Conservation (phyloP, 2,888 invertebrate genomes). For the Apomyelois bistriatella region DNA sequence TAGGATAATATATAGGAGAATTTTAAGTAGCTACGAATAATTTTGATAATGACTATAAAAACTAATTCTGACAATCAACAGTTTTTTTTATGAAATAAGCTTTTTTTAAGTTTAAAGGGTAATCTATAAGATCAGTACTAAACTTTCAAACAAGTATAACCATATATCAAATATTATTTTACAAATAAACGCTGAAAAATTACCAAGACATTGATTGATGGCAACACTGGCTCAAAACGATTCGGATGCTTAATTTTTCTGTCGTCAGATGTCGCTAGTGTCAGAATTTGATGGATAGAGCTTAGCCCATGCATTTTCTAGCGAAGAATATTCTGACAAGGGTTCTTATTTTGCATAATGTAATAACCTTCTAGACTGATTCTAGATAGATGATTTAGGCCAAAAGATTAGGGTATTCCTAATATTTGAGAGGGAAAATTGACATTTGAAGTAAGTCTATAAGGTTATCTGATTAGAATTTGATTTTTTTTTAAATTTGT, state of each 20-base stretch:
- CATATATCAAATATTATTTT: neutral
- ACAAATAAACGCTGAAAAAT: conserved; percentile 66
- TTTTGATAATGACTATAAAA: no score
- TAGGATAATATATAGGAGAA: no score
- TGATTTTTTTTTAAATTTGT: no score
- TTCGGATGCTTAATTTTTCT: conserved; percentile 68
- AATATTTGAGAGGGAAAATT: neutral
- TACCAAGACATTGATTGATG: conserved; percentile 66
- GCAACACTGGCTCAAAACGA: conserved; percentile 54
- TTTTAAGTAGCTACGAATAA: no score
- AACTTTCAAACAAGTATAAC: no score
- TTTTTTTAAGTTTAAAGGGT: no score
- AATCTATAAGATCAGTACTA: no score
- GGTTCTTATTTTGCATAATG: conserved; percentile 1
- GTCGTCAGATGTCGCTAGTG: conserved; percentile 57
- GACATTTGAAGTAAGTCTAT: neutral
- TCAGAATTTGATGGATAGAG: conserved; percentile 54
- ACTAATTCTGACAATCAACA: no score
- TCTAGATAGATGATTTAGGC: neutral
- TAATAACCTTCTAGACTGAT: neutral
- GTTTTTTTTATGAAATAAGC: no score
- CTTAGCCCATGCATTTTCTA: neutral
- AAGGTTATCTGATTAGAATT: no score
- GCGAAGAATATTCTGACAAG: conserved; percentile 5
- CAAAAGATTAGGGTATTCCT: neutral